Evolutionary conservation across 2,888 invertebrate species (phyloP), one percentile per base, ranked within the genome.

Genomic region (Cephus runcator): DNA sequence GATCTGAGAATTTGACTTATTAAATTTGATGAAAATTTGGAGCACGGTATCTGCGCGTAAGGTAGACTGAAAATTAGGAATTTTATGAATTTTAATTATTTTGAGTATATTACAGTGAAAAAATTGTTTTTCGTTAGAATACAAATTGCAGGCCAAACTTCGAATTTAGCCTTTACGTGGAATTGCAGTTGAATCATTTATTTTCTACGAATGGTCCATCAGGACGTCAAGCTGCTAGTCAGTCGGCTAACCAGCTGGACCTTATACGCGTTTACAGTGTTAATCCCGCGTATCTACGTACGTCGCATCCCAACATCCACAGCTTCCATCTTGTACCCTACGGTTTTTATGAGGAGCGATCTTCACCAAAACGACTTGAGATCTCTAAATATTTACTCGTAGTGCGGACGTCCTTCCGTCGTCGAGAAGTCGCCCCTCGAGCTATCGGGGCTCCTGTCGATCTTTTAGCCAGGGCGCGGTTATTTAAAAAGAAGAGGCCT

Each of bases 331-430:
- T 56, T 81, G 80, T 82, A 77, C 79, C 86, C 84, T 86, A 85
- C 83, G 82, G 85, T 88, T 88, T 89, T 89, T 89, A 87, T 85
- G 86, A 85, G 81, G 83, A 87, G 85, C 87, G 85, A 86, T 87
- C 87, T 86, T 83, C 85, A 83, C 80, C 85, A 84, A 86, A 84
- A 85, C 86, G 83, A 85, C 84, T 83, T 78, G 80, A 86, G 85
- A 88, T 88, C 85, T 89, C 87, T 86, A 88, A 87, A 90, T 89
- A 90, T 90, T 90, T 90, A 87, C 86, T 83, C 85, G 87, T 85
- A 87, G 87, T 84, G 85, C 87, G 87, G 86, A 88, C 86, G 87
- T 88, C 87, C 88, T 87, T 89, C 88, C 87, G 88, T 88, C 87
- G 87, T 87, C 80, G 80, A 76, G 69, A 30, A 40, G 15, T n/a